These are phyloP conservation scores for Rhadinocentrus ornatus DNA, from an alignment of 2,797 vertebrate genomes.

Conservation along the genomic window DNA sequence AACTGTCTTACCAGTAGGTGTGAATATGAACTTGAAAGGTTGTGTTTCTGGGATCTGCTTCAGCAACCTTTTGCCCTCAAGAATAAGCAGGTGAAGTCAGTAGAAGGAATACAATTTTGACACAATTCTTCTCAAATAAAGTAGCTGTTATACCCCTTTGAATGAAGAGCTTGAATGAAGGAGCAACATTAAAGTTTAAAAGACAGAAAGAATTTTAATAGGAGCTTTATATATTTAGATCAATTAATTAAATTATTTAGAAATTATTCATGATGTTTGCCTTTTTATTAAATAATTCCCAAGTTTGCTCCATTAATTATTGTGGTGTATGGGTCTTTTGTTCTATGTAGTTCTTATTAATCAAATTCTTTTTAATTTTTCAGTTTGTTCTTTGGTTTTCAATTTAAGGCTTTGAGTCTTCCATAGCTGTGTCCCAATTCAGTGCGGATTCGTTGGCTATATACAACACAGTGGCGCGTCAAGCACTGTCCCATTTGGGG, in stretches of 20 bases:
- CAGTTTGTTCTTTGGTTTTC: too few relatives aligned
- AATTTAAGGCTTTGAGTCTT: too few relatives aligned
- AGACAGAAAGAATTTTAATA: neutral
- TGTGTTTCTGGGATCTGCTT: constrained; percentile 3
- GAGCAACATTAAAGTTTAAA: neutral
- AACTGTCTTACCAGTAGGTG: constrained; percentile 9
- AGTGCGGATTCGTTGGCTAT: too few relatives aligned
- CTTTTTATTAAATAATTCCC: neutral
- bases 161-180: neutral
- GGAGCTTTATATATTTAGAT: neutral
- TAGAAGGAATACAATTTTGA: neutral
- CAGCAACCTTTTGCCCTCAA: neutral
- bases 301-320: constrained; percentile 3
- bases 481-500: too few relatives aligned
- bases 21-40: constrained; percentile 17
- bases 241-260: neutral
- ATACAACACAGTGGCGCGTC: too few relatives aligned
- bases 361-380: too few relatives aligned
- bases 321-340: too few relatives aligned
- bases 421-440: too few relatives aligned
- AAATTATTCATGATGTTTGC: neutral
- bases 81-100: neutral
- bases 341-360: too few relatives aligned
- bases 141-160: neutral
- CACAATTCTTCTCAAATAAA: neutral